Conservation (phyloP, 2,113 vertebrate genomes). For the Bungarus multicinctus region DNA sequence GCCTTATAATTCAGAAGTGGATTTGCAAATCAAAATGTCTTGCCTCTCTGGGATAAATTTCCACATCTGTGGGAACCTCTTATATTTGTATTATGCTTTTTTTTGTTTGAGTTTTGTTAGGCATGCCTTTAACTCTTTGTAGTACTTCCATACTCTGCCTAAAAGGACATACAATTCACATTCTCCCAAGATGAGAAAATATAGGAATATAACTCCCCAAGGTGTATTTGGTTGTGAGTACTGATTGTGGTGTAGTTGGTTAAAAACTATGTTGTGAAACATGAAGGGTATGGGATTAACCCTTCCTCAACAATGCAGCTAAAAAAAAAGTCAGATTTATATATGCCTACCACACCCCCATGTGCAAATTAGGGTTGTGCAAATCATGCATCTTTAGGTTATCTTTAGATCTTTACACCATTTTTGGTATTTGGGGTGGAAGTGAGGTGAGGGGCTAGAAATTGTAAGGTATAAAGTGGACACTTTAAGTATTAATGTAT, state of each 20-base stretch:
- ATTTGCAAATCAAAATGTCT: constrained; percentile 71
- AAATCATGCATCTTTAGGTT: background rate
- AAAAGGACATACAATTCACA: constrained; percentile 47
- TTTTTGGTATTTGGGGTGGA: background rate
- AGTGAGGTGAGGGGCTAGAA: background rate
- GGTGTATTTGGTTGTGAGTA: background rate
- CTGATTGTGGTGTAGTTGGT: constrained; percentile 30
- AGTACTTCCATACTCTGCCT: constrained; percentile 53
- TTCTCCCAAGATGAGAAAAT: constrained; percentile 46
- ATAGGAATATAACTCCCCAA: constrained; percentile 47
- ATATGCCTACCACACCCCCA: background rate
- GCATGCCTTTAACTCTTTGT: constrained; percentile 65
- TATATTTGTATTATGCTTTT: constrained; percentile 57
- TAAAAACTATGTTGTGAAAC: background rate
- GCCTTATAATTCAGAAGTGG: constrained; percentile 67
- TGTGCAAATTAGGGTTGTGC: background rate
- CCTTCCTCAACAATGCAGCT: background rate
- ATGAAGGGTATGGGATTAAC: background rate
- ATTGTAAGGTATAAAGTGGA: background rate
- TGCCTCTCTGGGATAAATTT: constrained; percentile 62
- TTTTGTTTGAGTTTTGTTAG: constrained; percentile 57
- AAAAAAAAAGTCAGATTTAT: too few relatives aligned
- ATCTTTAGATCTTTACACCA: too few relatives aligned
- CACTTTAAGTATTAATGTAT: background rate
- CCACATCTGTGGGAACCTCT: constrained; percentile 60